Evolutionary conservation across 2,888 invertebrate species (phyloP), one percentile per base, ranked within the genome.

Genomic region (Rhogogaster chlorosoma): DNA sequence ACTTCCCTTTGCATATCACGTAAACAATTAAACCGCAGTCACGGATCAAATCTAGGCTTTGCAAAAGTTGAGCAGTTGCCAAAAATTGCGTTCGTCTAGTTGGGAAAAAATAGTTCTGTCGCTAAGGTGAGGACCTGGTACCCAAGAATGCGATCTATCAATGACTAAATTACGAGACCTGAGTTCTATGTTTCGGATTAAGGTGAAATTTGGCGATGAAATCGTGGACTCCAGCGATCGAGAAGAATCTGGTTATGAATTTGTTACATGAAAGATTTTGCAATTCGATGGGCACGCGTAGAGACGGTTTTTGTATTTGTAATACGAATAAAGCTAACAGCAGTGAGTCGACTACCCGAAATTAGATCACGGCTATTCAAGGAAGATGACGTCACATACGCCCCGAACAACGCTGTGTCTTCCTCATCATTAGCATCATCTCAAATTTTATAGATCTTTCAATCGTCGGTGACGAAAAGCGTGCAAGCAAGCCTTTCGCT

Each of bases 301-400:
- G 75, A 85, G 84, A 78, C 77, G 83, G 61, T 85, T 86, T 85
- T 86, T 88, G 89, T 90, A 89, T 91, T 91, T 90, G 92, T 92
- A 93, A 92, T 92, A 91, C 91, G 92, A 93, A 93, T 93, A 93
- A 93, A 91, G 91, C 89, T 88, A 89, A 90, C 89, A 88, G 91
- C 91, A 91, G 92, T 93, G 93, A 90, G 85, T 84, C 91, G 86
- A 86, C 87, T 86, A 87, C 88, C 90, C 91, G 86, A 90, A 93
- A 91, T 92, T 92, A 93, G 92, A 92, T 89, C 90, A 88, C 88
- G 86, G 86, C 91, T 92, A 92, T 92, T 92, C 90, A 89, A 90
- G 89, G 89, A 88, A 90, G 86, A 87, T 91, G 90, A 92, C 91
- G 91, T 91, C 92, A 90, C 88, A 86, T 86, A 88, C 87, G 88